A percentile compares a stretch with the other conserved stretches of the same genome.
phyloP scores from a whole-genome alignment of 1,140 invertebrate genomes.

The Protaetia brevitarsis region DNA sequence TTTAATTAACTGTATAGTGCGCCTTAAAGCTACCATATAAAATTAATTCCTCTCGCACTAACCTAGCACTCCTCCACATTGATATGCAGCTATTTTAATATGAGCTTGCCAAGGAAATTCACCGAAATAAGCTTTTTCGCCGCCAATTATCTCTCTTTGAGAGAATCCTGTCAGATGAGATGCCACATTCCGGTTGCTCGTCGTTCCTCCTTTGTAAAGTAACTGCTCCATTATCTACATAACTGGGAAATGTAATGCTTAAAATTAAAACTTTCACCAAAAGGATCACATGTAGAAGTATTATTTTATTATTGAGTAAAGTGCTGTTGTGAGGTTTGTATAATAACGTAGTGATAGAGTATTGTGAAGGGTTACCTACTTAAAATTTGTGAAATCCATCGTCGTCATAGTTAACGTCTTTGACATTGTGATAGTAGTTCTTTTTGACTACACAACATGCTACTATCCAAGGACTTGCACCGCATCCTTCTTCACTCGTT shows the following conservation, averaged over 20 bases:
- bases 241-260: neutral
- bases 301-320: no score
- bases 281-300: no score
- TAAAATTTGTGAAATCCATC: neutral
- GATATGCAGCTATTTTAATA: slow-evolving; percentile 76
- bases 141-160: slow-evolving; percentile 77
- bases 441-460: slow-evolving; percentile 59
- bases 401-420: neutral
- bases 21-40: no score
- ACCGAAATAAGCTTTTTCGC: slow-evolving; percentile 65
- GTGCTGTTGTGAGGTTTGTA: neutral
- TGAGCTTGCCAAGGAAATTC: slow-evolving; percentile 86
- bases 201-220: slow-evolving; percentile 37
- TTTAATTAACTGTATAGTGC: no score
- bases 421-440: neutral
- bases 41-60: no score
- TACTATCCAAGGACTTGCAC: slow-evolving; percentile 62
- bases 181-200: slow-evolving; percentile 40
- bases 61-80: slow-evolving; percentile 73
- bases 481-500: slow-evolving; percentile 59
- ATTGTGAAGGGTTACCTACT: neutral
- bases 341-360: no score
- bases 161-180: slow-evolving; percentile 51
- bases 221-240: neutral
- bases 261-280: no score